Base-by-base conservation (phyloP, 2,888 invertebrate species). In the Caenorhabditis zanzibari region DNA sequence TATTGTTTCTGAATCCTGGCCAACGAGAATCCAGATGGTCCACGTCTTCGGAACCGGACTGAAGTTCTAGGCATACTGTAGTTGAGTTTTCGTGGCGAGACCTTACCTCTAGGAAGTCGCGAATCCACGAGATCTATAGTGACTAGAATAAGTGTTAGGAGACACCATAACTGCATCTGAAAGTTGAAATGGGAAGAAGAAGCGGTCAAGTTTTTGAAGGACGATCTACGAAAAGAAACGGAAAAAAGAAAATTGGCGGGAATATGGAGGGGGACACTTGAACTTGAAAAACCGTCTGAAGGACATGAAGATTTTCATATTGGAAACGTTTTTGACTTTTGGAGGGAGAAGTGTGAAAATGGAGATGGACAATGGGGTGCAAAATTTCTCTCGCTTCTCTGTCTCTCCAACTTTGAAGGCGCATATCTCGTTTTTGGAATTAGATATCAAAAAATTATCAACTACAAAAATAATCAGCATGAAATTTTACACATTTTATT, bases 1-100 rank as follows among this genome's bases (percentile, higher is more conserved):
- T 85, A 88, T 14, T 88, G 75, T 38, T 83, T 76, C 54, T 88
- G 88, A 54, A 88, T 77, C 24, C 86, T 61, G 1, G 89, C 89
- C 44, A 89, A 63, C 1, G 84, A 80, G 64, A 89, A 89, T 9
- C 86, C 87, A 38, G 86, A 79, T 10, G 88, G 88, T 2, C 76
- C 71, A 41, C 86, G 84, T 64, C 79, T 85, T 44, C 82, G 83
- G 22, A 73, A 77, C 41, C 85, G 64, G 10, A 59, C 84, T 84
- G 35, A 14, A 81, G 66, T 32, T 22, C 6, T 1, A 10, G 2
- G 22, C 6, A 14, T 58, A 28, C 24, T 24, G 7, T 52, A 28
- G 3, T 16, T 7, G 2, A 12, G 9, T 54, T 41, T 44, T 64
- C 6, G 14, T 19, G 52, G n/a, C 14, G 19, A 24, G 24, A 26